Evolutionary conservation across 2,888 invertebrate species (phyloP), one percentile per base, ranked within the genome.

Genomic region (Mellilla xanthometata): DNA sequence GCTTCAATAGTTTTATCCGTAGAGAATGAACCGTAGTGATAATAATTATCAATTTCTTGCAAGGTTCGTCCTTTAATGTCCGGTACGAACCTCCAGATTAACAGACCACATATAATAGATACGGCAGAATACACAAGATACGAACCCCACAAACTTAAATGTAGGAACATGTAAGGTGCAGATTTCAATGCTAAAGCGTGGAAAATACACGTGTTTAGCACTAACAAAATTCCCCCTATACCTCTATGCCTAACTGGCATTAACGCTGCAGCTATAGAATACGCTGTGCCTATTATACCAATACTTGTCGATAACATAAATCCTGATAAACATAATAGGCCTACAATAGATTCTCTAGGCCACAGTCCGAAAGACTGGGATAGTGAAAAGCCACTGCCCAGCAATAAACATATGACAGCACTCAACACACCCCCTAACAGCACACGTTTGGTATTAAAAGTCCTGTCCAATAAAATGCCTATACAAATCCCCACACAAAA

Each of bases 1-100:
- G n/a, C n/a, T n/a, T n/a, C n/a, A 15, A 15, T 15, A 3, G 15
- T 15, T 23, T 23, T 7, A 23, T 8, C 4, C 7, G 3, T 23
- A 2, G 7, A 5, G 7, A n/a, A 35, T 7, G 15, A 3, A 15
- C 39, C 46, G 12, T 9, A 19, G 9, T 7, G 11, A 4, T 42
- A 42, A 26, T 32, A 43, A 7, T 43, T 27, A 10, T 34, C 34
- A 13, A 50, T 45, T 27, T 50, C 41, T 31, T 39, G 50, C 9
- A 50, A 34, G 9, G 29, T 49, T 3, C 45, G 38, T 5, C 23
- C 35, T 24, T 40, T 49, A 2, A 40, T 41, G 11, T 49, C 49
- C 7, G 49, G 49, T 4, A 49, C 32, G 10, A 23, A 41, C n/a
- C 12, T 49, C 49, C 49, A 49, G 7, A 44, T 45, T 6, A 40